phyloP scores from a whole-genome alignment of 2,888 invertebrate species.

The Drosophila mayaguana region DNA sequence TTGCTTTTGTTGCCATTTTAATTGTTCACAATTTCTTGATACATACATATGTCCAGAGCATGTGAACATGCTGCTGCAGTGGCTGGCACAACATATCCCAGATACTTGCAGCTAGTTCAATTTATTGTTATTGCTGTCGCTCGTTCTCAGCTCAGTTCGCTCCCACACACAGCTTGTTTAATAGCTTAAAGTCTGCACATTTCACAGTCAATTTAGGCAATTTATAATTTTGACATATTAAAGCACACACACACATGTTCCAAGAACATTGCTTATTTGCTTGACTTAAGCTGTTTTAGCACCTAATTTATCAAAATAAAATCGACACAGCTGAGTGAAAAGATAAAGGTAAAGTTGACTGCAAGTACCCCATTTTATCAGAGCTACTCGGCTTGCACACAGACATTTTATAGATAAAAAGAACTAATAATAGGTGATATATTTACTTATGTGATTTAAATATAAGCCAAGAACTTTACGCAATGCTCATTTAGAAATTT shows the following conservation, averaged over 20 bases:
- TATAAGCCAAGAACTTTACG: not conserved
- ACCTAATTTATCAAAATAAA: not conserved
- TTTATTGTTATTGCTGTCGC: conserved; percentile 9
- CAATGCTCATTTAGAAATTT: not conserved
- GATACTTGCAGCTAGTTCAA: conserved; percentile 1
- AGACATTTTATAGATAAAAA: not conserved
- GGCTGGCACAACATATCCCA: not conserved
- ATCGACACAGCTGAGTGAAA: not conserved
- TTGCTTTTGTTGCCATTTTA: conserved; percentile 4
- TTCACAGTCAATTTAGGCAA: conserved; percentile 31
- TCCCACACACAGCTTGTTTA: conserved; percentile 16
- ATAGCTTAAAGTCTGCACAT: conserved; percentile 29
- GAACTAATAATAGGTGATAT: not conserved
- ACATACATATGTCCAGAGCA: not conserved
- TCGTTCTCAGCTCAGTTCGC: conserved; percentile 3
- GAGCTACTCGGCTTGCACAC: not conserved
- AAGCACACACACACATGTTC: not conserved
- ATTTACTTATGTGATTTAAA: not conserved
- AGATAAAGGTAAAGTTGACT: not conserved
- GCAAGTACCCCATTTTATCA: not conserved
- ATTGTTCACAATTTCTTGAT: conserved; percentile 12
- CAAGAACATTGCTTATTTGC: not conserved
- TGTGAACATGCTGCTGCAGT: not conserved
- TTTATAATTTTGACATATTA: not conserved
- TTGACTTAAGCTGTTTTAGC: conserved; percentile 1